Percentiles rank a stretch among this genome's conserved stretches.
These are phyloP conservation scores for Drosophila subsilvestris DNA, from an alignment of 2,888 invertebrate genomes.

Conservation along the genomic window DNA sequence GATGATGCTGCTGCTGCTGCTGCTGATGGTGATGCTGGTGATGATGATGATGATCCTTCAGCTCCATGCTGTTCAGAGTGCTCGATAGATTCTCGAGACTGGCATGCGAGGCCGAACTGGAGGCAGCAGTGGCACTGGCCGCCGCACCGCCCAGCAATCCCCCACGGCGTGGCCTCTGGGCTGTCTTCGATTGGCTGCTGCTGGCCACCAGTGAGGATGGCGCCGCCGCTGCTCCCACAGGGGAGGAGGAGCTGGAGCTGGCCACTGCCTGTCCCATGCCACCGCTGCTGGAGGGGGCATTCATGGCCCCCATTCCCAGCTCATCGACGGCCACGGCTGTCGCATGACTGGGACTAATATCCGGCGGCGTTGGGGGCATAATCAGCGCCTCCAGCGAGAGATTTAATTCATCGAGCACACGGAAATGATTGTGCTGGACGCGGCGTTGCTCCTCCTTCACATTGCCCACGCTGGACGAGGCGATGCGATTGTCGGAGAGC, in stretches of 20 bases:
- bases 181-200: slow-evolving; percentile 23
- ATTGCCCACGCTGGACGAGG: slow-evolving; percentile 87
- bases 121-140: slow-evolving; percentile 66
- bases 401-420: slow-evolving; percentile 93
- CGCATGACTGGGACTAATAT: slow-evolving; percentile 85
- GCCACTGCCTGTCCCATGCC: slow-evolving; percentile 72
- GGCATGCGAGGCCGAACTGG: slow-evolving; percentile 80
- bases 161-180: slow-evolving; percentile 75
- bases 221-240: slow-evolving; percentile 12
- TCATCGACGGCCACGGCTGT: slow-evolving; percentile 24
- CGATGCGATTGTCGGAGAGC: slow-evolving; percentile 86
- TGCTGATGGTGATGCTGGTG: slow-evolving; percentile 1
- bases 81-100: slow-evolving; percentile 83
- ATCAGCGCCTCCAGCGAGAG: slow-evolving; percentile 94
- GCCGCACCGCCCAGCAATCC: slow-evolving; percentile 80
- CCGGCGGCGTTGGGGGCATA: slow-evolving; percentile 89
- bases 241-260: not conserved
- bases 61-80: slow-evolving; percentile 83
- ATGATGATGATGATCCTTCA: slow-evolving; percentile 80
- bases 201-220: slow-evolving; percentile 9
- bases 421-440: slow-evolving; percentile 92
- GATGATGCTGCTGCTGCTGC: too few relatives aligned
- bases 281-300: slow-evolving; percentile 79
- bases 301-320: not conserved
- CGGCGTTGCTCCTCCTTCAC: slow-evolving; percentile 93